These are phyloP conservation scores for Cephalopholis sonnerati DNA, from an alignment of 2,113 vertebrate genomes.

Conservation along the genomic window DNA sequence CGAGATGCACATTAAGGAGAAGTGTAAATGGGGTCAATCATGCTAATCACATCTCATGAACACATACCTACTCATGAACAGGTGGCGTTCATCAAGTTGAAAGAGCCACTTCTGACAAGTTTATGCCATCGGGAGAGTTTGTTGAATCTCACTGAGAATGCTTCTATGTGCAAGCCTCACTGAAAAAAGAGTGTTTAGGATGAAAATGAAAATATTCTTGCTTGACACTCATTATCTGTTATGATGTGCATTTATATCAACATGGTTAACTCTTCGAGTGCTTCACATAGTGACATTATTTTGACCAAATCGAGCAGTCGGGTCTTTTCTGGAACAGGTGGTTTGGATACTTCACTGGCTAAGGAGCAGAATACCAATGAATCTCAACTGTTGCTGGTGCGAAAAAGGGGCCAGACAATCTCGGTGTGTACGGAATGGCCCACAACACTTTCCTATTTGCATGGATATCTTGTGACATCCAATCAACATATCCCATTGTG, in stretches of 20 bases:
- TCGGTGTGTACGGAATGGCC: slow-evolving; percentile 26
- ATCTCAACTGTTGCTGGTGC: slow-evolving; percentile 19
- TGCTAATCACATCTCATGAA: neutral
- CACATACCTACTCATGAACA: neutral
- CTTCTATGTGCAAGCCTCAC: neutral
- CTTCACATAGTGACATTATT: neutral
- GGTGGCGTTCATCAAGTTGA: neutral
- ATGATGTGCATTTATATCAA: neutral
- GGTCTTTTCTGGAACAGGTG: slow-evolving; percentile 41
- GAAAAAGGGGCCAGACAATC: slow-evolving; percentile 39
- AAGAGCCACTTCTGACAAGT: neutral
- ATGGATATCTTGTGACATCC: slow-evolving; percentile 63
- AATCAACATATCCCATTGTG: slow-evolving; percentile 75
- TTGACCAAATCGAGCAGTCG: slow-evolving; percentile 12
- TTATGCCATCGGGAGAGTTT: neutral
- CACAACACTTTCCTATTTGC: slow-evolving; percentile 47
- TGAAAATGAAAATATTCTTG: neutral
- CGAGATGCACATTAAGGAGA: no score
- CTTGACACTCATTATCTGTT: neutral
- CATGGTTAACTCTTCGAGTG: neutral
- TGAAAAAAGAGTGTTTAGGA: neutral
- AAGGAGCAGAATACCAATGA: slow-evolving; percentile 40
- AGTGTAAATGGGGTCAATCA: neutral
- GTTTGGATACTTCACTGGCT: slow-evolving; percentile 23
- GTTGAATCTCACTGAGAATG: neutral